These are phyloP conservation scores for Argopecten irradians DNA, from an alignment of 1,140 invertebrate genomes.

Conservation along the genomic window DNA sequence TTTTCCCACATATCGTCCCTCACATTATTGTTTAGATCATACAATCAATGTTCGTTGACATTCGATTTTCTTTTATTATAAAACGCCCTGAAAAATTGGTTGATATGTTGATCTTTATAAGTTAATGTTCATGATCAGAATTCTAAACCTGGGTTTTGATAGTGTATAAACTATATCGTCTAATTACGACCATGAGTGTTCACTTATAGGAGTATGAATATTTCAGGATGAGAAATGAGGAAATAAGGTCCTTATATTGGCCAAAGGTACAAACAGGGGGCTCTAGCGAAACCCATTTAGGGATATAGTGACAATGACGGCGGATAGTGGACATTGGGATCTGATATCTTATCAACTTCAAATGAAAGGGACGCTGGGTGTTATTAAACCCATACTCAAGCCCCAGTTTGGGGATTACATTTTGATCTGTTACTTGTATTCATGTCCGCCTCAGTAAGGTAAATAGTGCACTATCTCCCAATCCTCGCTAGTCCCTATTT, in stretches of 20 bases:
- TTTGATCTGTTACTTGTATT: slow-evolving; percentile 4
- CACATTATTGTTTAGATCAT: no score
- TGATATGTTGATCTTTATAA: background rate
- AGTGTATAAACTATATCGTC: background rate
- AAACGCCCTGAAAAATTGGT: background rate
- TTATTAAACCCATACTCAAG: background rate
- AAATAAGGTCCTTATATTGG: background rate
- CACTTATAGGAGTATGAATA: background rate
- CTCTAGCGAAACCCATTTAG: background rate
- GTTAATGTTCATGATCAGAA: background rate
- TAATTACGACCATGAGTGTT: background rate
- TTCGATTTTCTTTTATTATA: background rate
- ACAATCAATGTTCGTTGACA: background rate
- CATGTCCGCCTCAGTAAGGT: background rate
- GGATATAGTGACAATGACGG: background rate
- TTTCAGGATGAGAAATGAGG: background rate
- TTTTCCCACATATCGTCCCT: no score
- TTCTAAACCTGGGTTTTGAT: background rate
- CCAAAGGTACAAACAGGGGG: background rate
- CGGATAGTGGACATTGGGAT: background rate
- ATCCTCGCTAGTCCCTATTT: background rate
- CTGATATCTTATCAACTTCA: background rate
- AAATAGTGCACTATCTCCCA: background rate
- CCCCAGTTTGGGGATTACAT: background rate
- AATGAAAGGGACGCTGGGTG: background rate